Evolutionary conservation across 2,113 vertebrate genomes (phyloP).

Genomic region (Xiphophorus couchianus): DNA sequence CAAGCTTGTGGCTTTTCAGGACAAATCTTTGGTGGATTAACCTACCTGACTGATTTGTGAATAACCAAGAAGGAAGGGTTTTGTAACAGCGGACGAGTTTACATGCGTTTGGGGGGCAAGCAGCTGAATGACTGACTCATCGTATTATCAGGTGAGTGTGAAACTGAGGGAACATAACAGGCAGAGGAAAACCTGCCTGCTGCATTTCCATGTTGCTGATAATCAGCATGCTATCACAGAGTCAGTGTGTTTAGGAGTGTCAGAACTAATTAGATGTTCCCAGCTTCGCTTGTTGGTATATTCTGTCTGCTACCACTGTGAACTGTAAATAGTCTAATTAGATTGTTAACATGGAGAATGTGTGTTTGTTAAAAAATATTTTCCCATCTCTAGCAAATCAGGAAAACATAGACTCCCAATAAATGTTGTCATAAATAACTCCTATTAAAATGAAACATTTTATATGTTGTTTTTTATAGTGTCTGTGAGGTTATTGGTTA

Average conservation of each 20-base stretch:
- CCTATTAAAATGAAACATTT: neutral
- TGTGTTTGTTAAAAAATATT: constrained; percentile 10
- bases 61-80: constrained; percentile 17
- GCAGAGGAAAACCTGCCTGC: constrained; percentile 8
- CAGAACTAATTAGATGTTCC: constrained; percentile 53
- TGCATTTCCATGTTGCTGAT: constrained; percentile 14
- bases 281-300: constrained; percentile 34
- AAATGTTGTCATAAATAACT: constrained; percentile 1
- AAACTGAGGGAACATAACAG: constrained; percentile 27
- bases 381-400: constrained; percentile 8
- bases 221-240: constrained; percentile 43
- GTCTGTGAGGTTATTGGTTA: too few species aligned
- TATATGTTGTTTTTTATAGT: too few species aligned
- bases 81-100: constrained; percentile 10
- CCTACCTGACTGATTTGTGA: constrained; percentile 40
- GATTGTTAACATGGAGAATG: neutral
- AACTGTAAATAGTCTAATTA: constrained; percentile 52
- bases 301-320: constrained; percentile 28
- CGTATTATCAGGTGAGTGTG: constrained; percentile 38
- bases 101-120: constrained; percentile 12
- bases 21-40: constrained; percentile 46
- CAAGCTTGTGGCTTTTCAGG: constrained; percentile 13
- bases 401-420: neutral
- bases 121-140: constrained; percentile 39
- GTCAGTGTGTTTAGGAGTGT: constrained; percentile 43